A percentile compares a stretch with the other conserved stretches of the same genome.
These are phyloP conservation scores for Podarcis cretensis DNA, from an alignment of 2,113 vertebrate genomes.

Conservation along the genomic window DNA sequence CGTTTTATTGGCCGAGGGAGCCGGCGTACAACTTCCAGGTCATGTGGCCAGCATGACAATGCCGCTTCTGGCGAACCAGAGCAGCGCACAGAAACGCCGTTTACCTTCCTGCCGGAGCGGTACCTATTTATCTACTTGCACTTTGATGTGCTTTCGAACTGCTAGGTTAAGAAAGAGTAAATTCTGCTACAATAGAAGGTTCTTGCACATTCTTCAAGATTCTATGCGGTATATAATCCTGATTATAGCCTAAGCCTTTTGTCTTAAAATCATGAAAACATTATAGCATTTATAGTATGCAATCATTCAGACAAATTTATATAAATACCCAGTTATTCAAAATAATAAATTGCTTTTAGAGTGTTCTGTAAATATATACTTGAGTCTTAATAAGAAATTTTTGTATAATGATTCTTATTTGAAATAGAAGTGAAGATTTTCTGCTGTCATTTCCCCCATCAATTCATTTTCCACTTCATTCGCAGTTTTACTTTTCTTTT, in stretches of 20 bases:
- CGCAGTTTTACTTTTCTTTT: background rate
- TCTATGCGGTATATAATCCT: background rate
- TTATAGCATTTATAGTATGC: background rate
- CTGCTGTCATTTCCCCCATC: background rate
- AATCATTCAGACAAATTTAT: background rate
- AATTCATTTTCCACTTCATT: background rate
- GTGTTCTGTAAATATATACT: background rate
- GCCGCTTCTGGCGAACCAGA: too few species aligned
- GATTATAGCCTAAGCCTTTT: background rate
- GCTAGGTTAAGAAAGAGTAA: background rate
- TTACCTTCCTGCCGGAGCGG: too few species aligned
- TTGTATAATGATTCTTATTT: background rate
- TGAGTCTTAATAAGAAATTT: background rate
- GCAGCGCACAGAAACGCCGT: too few species aligned
- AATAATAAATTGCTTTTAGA: background rate
- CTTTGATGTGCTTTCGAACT: too few species aligned
- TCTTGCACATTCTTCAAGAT: background rate
- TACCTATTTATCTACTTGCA: too few species aligned
- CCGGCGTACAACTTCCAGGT: too few species aligned
- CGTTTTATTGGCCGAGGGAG: too few species aligned
- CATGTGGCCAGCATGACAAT: too few species aligned
- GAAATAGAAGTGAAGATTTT: background rate
- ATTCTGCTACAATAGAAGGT: background rate
- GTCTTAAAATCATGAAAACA: background rate
- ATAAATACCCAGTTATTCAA: background rate